phyloP scores from a whole-genome alignment of 1,140 invertebrate genomes.

The Atopsyche davidsoni region DNA sequence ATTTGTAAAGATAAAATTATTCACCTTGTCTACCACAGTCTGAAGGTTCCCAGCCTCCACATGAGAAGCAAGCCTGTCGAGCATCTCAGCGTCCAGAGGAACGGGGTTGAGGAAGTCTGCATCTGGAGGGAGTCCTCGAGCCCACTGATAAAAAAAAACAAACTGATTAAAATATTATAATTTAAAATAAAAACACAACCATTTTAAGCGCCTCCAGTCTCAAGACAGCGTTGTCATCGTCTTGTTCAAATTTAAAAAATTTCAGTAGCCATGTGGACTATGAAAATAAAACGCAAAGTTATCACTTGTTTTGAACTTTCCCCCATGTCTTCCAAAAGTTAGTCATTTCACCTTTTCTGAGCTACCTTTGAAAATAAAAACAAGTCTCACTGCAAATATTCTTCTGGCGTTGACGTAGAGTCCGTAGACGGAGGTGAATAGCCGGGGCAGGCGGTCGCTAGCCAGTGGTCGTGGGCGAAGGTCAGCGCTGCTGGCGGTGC shows the following conservation, averaged over 20 bases:
- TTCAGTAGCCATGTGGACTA: no score
- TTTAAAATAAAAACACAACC: no score
- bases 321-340: no score
- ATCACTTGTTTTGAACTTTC: no score
- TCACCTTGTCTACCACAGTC: constrained; percentile 29
- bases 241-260: no score
- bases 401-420: constrained; percentile 16
- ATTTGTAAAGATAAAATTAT: neutral
- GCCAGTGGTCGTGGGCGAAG: constrained; percentile 13
- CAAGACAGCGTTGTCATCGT: no score
- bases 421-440: constrained; percentile 21
- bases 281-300: no score
- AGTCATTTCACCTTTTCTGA: no score
- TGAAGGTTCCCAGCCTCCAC: constrained; percentile 27
- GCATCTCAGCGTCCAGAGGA: constrained; percentile 22
- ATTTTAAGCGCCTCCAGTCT: no score
- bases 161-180: neutral
- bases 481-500: constrained; percentile 8
- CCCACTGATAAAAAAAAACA: constrained; percentile 22
- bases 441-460: constrained; percentile 13
- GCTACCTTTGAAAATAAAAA: no score
- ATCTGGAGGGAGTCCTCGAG: constrained; percentile 18
- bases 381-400: constrained; percentile 16
- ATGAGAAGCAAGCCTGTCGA: constrained; percentile 22
- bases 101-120: constrained; percentile 22